These are phyloP conservation scores for Corydoras maculifer DNA, from an alignment of 2,113 vertebrate genomes.

Conservation along the genomic window DNA sequence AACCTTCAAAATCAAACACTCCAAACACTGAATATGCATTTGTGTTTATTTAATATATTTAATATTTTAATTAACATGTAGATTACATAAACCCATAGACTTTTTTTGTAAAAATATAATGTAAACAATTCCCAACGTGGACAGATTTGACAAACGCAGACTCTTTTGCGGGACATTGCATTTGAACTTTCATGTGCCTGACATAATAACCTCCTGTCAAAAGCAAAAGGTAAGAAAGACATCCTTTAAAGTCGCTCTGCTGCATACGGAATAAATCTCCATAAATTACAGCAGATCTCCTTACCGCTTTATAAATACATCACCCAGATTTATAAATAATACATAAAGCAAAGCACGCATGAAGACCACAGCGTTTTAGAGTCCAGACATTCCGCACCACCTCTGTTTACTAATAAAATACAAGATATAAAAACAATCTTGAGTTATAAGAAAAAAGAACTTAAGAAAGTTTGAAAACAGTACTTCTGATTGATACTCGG, in stretches of 20 bases:
- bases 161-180: neutral
- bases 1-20: neutral
- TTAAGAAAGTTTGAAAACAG: too few species aligned
- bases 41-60: neutral
- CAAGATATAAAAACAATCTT: too few species aligned
- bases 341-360: neutral
- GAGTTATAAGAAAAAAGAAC: too few species aligned
- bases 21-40: neutral
- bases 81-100: neutral
- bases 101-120: too few species aligned
- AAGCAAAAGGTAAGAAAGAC: neutral
- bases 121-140: too few species aligned
- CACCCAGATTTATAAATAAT: slow-evolving; percentile 1
- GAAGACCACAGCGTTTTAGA: neutral
- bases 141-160: neutral
- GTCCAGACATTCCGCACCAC: neutral
- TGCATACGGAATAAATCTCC: neutral
- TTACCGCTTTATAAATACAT: slow-evolving; percentile 40
- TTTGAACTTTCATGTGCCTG: neutral
- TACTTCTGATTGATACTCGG: too few species aligned
- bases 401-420: too few species aligned
- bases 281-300: slow-evolving; percentile 37
- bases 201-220: neutral
- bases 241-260: neutral
- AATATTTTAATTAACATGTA: neutral